phyloP scores from a whole-genome alignment of 2,797 vertebrate species.

The Tarsius wallacei region DNA sequence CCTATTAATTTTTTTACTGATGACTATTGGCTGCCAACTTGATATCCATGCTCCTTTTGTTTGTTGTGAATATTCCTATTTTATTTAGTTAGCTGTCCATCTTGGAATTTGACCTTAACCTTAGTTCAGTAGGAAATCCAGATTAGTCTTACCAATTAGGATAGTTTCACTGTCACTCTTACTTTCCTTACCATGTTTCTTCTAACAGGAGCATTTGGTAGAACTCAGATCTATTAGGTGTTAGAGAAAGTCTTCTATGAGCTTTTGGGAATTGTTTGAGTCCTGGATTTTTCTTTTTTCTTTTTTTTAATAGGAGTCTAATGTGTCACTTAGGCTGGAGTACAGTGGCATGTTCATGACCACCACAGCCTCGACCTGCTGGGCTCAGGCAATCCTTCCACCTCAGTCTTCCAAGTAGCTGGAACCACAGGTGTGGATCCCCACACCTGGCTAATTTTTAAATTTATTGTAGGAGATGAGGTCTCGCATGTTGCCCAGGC shows the following conservation, averaged over 20 bases:
- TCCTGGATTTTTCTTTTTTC: not conserved
- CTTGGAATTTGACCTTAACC: not conserved
- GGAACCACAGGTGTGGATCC: too few relatives aligned
- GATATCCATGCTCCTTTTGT: not conserved
- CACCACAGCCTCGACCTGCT: too few relatives aligned
- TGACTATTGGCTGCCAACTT: not conserved
- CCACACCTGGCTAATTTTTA: too few relatives aligned
- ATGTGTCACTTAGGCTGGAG: too few relatives aligned
- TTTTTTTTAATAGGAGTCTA: too few relatives aligned
- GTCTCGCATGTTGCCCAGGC: too few relatives aligned
- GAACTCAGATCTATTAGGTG: not conserved
- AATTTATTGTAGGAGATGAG: too few relatives aligned
- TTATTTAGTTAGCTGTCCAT: not conserved
- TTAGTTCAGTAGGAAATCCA: not conserved
- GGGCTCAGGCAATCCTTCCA: too few relatives aligned
- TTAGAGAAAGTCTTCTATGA: not conserved
- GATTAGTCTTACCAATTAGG: not conserved
- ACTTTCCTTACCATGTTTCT: not conserved
- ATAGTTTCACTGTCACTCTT: not conserved
- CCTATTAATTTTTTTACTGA: not conserved
- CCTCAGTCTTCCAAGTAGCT: too few relatives aligned
- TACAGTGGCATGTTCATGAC: too few relatives aligned
- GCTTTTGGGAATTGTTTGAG: not conserved
- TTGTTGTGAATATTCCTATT: not conserved
- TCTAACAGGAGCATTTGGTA: not conserved